Evolutionary conservation across 1,140 invertebrate genomes (phyloP), one percentile per base, ranked within the genome.

Genomic region (Rhopalosiphum maidis): DNA sequence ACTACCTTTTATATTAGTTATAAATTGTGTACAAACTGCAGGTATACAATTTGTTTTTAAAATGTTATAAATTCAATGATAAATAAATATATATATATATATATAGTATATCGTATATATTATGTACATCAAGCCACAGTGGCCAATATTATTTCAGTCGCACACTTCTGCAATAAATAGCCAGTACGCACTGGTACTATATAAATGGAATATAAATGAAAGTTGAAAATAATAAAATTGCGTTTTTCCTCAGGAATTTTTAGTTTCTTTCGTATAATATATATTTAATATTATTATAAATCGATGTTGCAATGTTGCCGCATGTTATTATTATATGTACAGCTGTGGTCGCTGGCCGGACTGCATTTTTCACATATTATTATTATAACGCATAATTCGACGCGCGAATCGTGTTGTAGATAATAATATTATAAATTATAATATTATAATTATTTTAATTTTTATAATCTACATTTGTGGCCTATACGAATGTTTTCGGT

Each of bases 331-430:
- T 77, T 77, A 77, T 77, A 35, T 15, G 60, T 4, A 18, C 54
- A 25, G 55, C 89, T 30, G 55, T 11, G 51, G 30, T 60, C 55
- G 25, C n/a, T 68, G 55, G 89, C 55, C 55, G 21, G 43, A 90
- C 54, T 90, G 89, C 89, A 90, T 90, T 90, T 90, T 90, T 68
- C 54, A 60, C 85, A 86, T 46, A 46, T 21, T 77, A 77, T 77
- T 77, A 77, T 77, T 77, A 77, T 35, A n/a, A 77, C 60, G 30
- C 60, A 77, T 77, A n/a, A 77, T 60, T 43, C 43, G 83, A 86
- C 8, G 11, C 25, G 37, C 43, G 22, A 85, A 43, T 43, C 41
- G 83, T 85, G 22, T 23, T 2, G 35, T 41, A 37, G 83, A 77
- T 77, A 77, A 77, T 77, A 18, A n/a, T 77, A 77, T 68, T 68